Base-by-base conservation (phyloP, 2,888 invertebrate genomes). In the Pterostichus niger region DNA sequence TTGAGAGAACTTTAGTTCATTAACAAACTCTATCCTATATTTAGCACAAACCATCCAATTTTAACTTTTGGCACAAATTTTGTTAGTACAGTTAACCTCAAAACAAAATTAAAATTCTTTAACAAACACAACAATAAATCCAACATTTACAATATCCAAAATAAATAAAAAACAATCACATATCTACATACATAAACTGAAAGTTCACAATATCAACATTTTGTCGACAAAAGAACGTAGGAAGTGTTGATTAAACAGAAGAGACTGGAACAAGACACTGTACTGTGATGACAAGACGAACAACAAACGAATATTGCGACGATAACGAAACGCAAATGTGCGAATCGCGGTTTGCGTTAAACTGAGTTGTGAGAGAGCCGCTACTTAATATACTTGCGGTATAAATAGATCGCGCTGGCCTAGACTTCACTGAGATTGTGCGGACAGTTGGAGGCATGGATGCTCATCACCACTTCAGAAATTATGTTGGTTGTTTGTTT, bases 361-460 rank as follows among this genome's bases (percentile, higher is more conserved):
- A 71, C 68, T 75, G 75, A 31, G n/a, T 52, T 10, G 31, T 40
- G 24, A 9, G 49, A 49, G 75, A 71, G 56, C 13, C 77, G 35
- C 54, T 56, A 77, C 77, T 77, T 77, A 77, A 77, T 77, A 77
- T 77, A 77, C 77, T 77, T 77, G 33, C 2, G 9, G 56, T 77
- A 77, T 56, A 56, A 77, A 77, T 77, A 77, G 77, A 54, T 13
- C 33, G 10, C n/a, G 56, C 17, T 56, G 77, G 77, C 40, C 77
- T 77, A 77, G 77, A 35, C 56, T 77, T 46, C n/a, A 33, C 11
- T 33, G 64, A 52, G 33, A 75, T 24, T 3, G 75, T 33, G 52
- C 52, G 52, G 52, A 75, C 52, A 75, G 49, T 52, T 49, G 24
- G 33, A 75, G 24, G 31, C 7, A 11, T 44, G 44, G 68, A 71